phyloP scores from a whole-genome alignment of 2,797 vertebrate species.

The Catostomus latipinnis region DNA sequence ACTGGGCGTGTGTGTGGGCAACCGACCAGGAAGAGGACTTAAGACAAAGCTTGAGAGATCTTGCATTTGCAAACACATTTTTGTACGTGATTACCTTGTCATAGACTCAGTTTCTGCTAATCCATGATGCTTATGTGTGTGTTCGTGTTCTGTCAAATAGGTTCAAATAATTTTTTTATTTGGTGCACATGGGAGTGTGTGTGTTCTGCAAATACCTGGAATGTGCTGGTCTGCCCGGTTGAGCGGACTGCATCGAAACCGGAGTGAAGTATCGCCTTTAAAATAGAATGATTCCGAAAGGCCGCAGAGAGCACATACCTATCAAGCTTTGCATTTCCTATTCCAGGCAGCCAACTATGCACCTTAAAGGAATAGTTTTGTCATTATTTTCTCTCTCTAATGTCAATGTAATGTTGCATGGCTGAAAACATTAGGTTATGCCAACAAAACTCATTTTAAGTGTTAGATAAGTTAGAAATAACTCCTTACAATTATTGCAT shows the following conservation, averaged over 20 bases:
- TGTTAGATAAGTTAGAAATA: too few relatives aligned
- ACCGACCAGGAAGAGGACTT: slow-evolving; percentile 29
- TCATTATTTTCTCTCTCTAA: too few relatives aligned
- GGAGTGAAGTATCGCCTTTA: slow-evolving; percentile 73
- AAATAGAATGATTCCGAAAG: slow-evolving; percentile 62
- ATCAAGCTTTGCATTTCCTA: slow-evolving; percentile 58
- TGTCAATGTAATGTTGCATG: too few relatives aligned
- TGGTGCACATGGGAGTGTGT: slow-evolving; percentile 61
- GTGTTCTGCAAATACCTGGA: slow-evolving; percentile 70
- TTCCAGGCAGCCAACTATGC: slow-evolving; percentile 59
- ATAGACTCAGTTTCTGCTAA: slow-evolving; percentile 5
- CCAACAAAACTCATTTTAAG: too few relatives aligned
- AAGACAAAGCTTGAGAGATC: not conserved
- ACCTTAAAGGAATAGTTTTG: not conserved
- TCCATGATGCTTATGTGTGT: slow-evolving; percentile 44
- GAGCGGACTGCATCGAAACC: slow-evolving; percentile 77
- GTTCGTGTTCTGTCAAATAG: slow-evolving; percentile 55
- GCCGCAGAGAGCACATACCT: slow-evolving; percentile 58
- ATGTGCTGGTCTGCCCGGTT: slow-evolving; percentile 78
- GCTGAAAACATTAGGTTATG: too few relatives aligned
- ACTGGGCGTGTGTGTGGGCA: slow-evolving; percentile 24
- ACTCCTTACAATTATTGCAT: too few relatives aligned
- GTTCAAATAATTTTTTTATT: slow-evolving; percentile 6
- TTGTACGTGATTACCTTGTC: slow-evolving; percentile 45
- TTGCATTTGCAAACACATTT: slow-evolving; percentile 27